Conservation (phyloP, 2,797 vertebrate species). For the Anas flavirostris region DNA sequence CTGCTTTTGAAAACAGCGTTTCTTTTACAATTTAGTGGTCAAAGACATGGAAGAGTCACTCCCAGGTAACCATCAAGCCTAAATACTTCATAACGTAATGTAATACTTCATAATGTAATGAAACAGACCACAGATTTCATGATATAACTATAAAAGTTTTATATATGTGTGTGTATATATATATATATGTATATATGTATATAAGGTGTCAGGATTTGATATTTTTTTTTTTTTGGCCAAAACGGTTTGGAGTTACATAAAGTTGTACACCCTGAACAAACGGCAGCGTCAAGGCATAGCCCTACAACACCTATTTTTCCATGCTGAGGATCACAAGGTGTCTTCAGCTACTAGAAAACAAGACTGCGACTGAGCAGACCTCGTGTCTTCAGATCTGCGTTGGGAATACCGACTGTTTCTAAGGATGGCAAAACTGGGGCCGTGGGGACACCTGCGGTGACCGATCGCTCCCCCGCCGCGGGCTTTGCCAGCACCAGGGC, state of each 20-base stretch:
- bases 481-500: background rate
- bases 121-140: background rate
- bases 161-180: background rate
- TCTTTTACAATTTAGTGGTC: background rate
- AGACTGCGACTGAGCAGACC: background rate
- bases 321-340: background rate
- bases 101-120: background rate
- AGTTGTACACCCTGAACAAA: background rate
- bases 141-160: background rate
- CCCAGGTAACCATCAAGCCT: background rate
- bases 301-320: background rate
- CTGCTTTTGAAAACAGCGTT: background rate
- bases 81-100: background rate
- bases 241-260: background rate
- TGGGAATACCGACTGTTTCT: background rate
- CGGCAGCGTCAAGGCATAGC: rapidly evolving
- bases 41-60: background rate
- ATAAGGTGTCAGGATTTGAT: background rate
- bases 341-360: background rate
- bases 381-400: background rate
- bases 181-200: background rate
- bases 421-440: background rate
- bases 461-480: background rate
- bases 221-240: background rate
- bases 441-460: background rate